These are phyloP conservation scores for Melitaea cinxia DNA, from an alignment of 1,140 invertebrate species.

Conservation along the genomic window DNA sequence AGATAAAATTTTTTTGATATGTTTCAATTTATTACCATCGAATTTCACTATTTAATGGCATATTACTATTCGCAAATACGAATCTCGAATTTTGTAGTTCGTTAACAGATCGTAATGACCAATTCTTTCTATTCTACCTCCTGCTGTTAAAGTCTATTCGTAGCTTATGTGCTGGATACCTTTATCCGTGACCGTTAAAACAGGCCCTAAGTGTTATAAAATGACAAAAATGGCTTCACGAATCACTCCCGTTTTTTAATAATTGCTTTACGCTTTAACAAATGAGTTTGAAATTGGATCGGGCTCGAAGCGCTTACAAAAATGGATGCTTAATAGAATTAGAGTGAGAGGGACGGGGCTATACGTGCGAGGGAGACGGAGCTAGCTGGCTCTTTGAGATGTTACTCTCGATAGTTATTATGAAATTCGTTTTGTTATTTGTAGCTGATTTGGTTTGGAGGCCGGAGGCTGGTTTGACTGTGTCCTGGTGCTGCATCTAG, in stretches of 20 bases:
- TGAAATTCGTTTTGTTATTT: constrained; percentile 35
- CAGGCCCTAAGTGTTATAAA: constrained; percentile 56
- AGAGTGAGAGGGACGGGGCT: constrained; percentile 57
- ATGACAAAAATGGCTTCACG: constrained; percentile 47
- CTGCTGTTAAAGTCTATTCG: no score
- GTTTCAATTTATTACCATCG: no score
- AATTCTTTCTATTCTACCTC: no score
- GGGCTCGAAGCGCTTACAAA: constrained; percentile 77
- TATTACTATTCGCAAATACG: no score
- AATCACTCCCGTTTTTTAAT: constrained; percentile 80
- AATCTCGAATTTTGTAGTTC: no score
- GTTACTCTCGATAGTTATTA: constrained; percentile 23
- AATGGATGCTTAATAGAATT: constrained; percentile 79
- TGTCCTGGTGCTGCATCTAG: neutral
- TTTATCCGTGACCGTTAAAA: constrained; percentile 16
- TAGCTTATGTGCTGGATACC: neutral
- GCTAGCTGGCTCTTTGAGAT: constrained; percentile 17
- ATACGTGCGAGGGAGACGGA: constrained; percentile 37
- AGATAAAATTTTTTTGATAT: no score
- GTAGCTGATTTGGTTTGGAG: constrained; percentile 7
- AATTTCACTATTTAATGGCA: no score
- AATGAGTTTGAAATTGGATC: constrained; percentile 81
- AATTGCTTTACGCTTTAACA: constrained; percentile 81
- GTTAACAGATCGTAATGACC: no score
- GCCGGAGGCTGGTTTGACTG: neutral